Evolutionary conservation across 2,113 vertebrate species (phyloP), one percentile per base, ranked within the genome.

Genomic region (Tetrax tetrax): DNA sequence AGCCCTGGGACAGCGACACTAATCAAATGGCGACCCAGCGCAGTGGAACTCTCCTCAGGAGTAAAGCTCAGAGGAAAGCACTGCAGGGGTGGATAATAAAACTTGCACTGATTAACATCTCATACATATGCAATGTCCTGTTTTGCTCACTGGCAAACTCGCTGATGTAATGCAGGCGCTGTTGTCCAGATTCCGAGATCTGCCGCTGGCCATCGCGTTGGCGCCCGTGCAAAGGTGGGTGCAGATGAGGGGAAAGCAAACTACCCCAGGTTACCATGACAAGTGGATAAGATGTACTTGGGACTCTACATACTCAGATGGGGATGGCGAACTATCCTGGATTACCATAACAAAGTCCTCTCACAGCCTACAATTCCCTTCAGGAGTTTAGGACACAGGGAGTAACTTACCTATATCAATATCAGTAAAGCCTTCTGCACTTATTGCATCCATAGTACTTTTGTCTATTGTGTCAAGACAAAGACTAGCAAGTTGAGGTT

Each of bases 401-500:
- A 76, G n/a, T 54, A 59, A 95, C 98, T 96, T 87, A 99, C 99
- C 99, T 23, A 99, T 98, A 88, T 99, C 99, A 5, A 99, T 99
- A 66, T 99, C 99, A 25, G 99, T 99, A 74, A 99, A 99, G 18
- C 99, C 99, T 93, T 99, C 99, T 33, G 99, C 99, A 61, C 98
- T 99, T 94, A 99, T 98, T 45, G 99, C 99, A 83, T 99, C 99
- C 77, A 98, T 97, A 2, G 99, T 99, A 96, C 98, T 99, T 97
- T 99, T 99, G 98, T 99, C 99, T 95, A 99, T 99, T 4, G 98
- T 99, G 95, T 99, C 99, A 8, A 99, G 97, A 96, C 99, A 99
- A 54, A 99, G 98, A 78, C 98, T 99, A 57, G 99, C 99, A 61
- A 99, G 98, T 92, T 99, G 99, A 83, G 99, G 99, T 92, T 99